Conservation (phyloP, 2,113 vertebrate genomes). For the Perca fluviatilis region DNA sequence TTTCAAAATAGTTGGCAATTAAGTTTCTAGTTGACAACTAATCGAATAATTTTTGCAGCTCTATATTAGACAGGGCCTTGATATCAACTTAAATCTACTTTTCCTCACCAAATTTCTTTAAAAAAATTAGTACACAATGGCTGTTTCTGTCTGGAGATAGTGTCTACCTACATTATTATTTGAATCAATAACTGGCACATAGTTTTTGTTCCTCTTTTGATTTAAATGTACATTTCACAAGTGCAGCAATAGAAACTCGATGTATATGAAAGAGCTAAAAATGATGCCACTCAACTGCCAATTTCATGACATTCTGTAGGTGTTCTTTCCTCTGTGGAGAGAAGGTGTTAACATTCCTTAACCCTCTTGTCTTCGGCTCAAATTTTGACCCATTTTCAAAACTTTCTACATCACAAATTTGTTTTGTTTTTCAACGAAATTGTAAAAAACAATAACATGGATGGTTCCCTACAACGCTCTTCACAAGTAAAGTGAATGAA, state of each 20-base stretch:
- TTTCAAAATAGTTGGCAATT: no score
- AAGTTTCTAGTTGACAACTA: no score
- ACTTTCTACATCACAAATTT: no score
- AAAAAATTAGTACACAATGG: not conserved
- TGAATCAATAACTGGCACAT: not conserved
- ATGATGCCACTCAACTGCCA: not conserved
- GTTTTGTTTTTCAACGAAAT: no score
- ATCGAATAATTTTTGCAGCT: no score
- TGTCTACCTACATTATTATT: not conserved
- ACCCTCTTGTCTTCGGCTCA: no score
- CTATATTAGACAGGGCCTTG: no score
- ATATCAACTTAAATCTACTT: no score
- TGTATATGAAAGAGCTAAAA: not conserved
- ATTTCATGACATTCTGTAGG: not conserved
- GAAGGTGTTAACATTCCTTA: not conserved
- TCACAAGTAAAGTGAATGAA: no score
- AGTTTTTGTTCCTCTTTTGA: slow-evolving; percentile 19
- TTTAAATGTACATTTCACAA: slow-evolving; percentile 1
- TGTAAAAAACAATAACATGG: no score
- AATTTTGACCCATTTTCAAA: no score
- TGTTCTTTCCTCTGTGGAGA: not conserved
- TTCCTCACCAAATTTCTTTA: not conserved
- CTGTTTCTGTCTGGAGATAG: not conserved
- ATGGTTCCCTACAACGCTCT: no score
- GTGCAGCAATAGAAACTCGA: not conserved